A percentile compares a stretch with the other conserved stretches of the same genome.
These are phyloP conservation scores for Steinernema carpocapsae DNA, from an alignment of 2,888 invertebrate genomes.

Conservation along the genomic window DNA sequence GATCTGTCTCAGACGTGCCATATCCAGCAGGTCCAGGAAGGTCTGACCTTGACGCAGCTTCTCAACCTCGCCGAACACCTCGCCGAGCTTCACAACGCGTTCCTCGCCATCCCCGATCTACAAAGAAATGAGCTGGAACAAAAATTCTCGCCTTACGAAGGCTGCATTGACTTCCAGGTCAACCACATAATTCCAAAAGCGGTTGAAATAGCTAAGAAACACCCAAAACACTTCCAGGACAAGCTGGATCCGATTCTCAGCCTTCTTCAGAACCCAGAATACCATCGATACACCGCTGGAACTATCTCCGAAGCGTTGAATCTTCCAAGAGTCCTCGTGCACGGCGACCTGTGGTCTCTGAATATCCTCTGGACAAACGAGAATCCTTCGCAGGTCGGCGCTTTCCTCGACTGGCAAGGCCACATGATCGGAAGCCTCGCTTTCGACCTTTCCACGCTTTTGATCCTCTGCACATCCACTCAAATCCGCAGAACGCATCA, in stretches of 20 bases:
- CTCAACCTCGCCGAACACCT: background rate
- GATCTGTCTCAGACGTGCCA: background rate
- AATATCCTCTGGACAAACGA: background rate
- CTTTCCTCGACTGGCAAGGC: slow-evolving; percentile 8
- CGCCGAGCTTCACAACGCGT: background rate
- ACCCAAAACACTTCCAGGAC: background rate
- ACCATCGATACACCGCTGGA: background rate
- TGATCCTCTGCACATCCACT: background rate
- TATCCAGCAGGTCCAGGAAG: background rate
- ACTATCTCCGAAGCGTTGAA: background rate
- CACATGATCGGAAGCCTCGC: background rate
- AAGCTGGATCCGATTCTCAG: background rate
- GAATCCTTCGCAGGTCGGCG: background rate
- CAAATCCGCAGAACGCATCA: background rate
- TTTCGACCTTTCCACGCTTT: background rate
- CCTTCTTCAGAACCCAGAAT: background rate
- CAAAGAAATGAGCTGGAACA: background rate
- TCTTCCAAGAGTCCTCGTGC: background rate
- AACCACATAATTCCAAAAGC: background rate
- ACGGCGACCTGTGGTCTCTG: background rate
- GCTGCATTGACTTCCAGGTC: background rate
- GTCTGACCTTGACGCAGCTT: background rate
- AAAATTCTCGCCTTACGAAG: background rate
- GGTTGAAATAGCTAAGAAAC: background rate
- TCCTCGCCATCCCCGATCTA: background rate